Conservation (phyloP, 2,797 vertebrate species). For the Podargus strigoides region DNA sequence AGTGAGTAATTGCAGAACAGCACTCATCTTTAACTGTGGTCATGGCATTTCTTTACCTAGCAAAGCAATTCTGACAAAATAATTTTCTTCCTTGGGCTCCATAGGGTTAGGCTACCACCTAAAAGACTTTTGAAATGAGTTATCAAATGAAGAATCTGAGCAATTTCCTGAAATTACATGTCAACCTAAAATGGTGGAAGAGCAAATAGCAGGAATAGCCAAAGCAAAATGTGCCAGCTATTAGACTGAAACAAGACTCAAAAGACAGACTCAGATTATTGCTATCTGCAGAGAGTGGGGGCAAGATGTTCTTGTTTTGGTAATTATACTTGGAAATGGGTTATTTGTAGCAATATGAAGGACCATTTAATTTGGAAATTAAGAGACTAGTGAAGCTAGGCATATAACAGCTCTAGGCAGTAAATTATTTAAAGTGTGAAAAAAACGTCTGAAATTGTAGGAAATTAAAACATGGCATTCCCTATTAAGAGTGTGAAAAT, state of each 20-base stretch:
- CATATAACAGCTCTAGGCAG: background rate
- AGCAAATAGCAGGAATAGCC: slow-evolving; percentile 5
- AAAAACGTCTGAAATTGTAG: background rate
- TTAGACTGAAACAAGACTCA: background rate
- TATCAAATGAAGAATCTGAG: background rate
- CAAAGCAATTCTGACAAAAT: background rate
- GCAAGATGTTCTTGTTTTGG: background rate
- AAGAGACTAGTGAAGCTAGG: background rate
- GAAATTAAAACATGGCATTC: background rate
- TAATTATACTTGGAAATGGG: background rate
- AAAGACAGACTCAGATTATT: background rate
- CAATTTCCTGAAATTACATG: slow-evolving; percentile 34
- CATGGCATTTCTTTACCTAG: background rate
- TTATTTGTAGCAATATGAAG: background rate
- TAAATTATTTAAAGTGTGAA: background rate
- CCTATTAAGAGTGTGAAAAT: background rate
- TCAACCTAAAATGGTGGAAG: background rate
- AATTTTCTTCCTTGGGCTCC: background rate
- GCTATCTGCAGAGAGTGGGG: background rate
- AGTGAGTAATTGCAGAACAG: background rate
- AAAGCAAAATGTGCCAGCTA: background rate
- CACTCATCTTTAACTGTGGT: background rate
- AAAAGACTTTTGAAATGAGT: background rate
- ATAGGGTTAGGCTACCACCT: background rate
- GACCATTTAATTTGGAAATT: slow-evolving; percentile 10